phyloP scores from a whole-genome alignment of 2,797 vertebrate genomes.

The Chrysocyon brachyurus region DNA sequence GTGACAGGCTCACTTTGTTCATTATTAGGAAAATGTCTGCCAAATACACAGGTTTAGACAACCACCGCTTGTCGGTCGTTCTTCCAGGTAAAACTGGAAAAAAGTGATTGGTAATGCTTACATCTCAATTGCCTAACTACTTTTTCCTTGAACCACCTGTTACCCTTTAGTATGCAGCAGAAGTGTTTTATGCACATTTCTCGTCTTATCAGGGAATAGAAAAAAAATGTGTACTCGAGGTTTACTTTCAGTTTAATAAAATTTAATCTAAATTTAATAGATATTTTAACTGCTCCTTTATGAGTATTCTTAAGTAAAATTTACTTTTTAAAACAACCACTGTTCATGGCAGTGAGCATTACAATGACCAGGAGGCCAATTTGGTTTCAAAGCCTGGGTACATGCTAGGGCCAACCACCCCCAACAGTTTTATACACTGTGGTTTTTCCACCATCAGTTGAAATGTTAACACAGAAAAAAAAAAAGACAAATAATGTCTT shows the following conservation, averaged over 20 bases:
- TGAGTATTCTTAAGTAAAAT: slow-evolving; percentile 14
- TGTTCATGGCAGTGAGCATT: background rate
- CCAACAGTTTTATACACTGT: background rate
- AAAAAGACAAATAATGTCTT: background rate
- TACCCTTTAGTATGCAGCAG: background rate
- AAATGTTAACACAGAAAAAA: slow-evolving; percentile 3
- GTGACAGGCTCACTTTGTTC: background rate
- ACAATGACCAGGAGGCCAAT: background rate
- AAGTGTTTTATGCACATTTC: background rate
- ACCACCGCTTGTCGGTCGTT: background rate
- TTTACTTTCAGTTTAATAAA: background rate
- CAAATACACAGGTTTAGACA: background rate
- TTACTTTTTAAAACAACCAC: background rate
- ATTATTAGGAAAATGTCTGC: slow-evolving; percentile 18
- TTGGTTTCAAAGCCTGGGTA: background rate
- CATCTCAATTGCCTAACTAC: background rate
- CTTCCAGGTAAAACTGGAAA: background rate
- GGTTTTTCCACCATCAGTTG: background rate
- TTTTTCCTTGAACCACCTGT: background rate
- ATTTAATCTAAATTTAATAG: background rate
- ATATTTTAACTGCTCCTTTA: background rate
- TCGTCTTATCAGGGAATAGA: background rate
- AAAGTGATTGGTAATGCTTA: background rate
- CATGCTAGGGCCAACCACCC: background rate
- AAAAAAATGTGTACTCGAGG: background rate